Conservation (phyloP, 2,797 vertebrate genomes). For the Chaetodon trifasciatus region DNA sequence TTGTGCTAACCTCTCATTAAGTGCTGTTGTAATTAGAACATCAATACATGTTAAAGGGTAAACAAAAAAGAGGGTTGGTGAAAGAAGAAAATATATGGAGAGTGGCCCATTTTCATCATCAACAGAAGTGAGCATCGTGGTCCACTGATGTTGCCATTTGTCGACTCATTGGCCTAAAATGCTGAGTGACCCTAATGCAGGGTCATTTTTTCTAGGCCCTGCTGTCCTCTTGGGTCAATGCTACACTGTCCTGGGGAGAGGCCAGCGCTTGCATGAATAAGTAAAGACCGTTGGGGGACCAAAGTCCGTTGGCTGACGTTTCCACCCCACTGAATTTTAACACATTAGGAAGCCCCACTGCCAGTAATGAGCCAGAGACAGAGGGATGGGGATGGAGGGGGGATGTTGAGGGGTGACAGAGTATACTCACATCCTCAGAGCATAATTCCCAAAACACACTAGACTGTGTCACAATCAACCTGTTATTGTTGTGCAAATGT, state of each 20-base stretch:
- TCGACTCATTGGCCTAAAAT: slow-evolving; percentile 69
- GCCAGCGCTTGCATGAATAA: slow-evolving; percentile 84
- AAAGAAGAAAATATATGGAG: slow-evolving; percentile 6
- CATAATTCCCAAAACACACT: slow-evolving; percentile 53
- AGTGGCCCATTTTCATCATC: slow-evolving; percentile 43
- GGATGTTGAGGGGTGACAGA: slow-evolving; percentile 29
- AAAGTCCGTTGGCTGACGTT: slow-evolving; percentile 82
- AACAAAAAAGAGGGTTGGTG: slow-evolving; percentile 11
- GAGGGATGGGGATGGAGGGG: slow-evolving; percentile 45
- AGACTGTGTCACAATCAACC: slow-evolving; percentile 60
- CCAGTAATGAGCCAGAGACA: slow-evolving; percentile 78
- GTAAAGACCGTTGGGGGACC: slow-evolving; percentile 81
- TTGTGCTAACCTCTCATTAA: neutral
- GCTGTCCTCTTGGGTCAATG: slow-evolving; percentile 72
- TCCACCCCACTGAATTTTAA: slow-evolving; percentile 82
- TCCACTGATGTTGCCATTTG: slow-evolving; percentile 42
- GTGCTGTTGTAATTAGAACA: slow-evolving; percentile 15
- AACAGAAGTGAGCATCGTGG: slow-evolving; percentile 40
- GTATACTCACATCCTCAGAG: slow-evolving; percentile 58
- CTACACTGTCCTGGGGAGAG: slow-evolving; percentile 76
- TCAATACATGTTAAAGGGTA: slow-evolving; percentile 15
- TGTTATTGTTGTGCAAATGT: slow-evolving; percentile 71
- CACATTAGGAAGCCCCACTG: slow-evolving; percentile 83
- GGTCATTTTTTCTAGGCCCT: slow-evolving; percentile 65
- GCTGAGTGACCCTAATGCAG: slow-evolving; percentile 67